phyloP scores from a whole-genome alignment of 2,797 vertebrate genomes.

The Microctenopoma steveboyesi region DNA sequence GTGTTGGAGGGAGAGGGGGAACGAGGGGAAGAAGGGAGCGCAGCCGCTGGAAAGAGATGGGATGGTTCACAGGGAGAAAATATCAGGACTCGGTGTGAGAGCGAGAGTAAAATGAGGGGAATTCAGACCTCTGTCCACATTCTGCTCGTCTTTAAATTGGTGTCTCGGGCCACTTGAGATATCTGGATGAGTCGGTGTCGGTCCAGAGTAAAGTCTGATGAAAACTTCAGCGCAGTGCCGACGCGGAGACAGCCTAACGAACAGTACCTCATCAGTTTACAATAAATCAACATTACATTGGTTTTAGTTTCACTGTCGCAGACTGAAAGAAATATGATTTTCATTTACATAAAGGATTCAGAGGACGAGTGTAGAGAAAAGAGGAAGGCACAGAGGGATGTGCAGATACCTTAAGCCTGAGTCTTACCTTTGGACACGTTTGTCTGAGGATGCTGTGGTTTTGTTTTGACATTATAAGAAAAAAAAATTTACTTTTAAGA shows the following conservation, averaged over 20 bases:
- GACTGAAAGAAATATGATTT: background rate
- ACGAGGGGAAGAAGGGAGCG: constrained; percentile 14
- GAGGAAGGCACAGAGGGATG: background rate
- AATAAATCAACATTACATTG: background rate
- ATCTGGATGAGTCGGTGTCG: background rate
- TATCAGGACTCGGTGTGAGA: constrained; percentile 22
- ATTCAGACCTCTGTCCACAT: constrained; percentile 21
- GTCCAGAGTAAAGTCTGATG: constrained; percentile 1
- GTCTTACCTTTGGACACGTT: background rate
- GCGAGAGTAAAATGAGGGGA: constrained; percentile 55
- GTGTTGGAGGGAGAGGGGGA: constrained; percentile 29
- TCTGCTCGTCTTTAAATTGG: constrained; percentile 40
- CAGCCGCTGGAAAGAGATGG: constrained; percentile 14
- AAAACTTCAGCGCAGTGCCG: constrained; percentile 13
- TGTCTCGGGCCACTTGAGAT: constrained; percentile 24
- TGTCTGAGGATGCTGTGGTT: background rate
- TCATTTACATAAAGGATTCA: background rate
- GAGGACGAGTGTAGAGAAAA: background rate
- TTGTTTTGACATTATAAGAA: background rate
- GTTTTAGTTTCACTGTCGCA: no score
- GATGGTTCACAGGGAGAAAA: constrained; percentile 33
- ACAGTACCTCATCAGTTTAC: background rate
- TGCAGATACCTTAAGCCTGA: background rate
- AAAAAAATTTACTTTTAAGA: background rate
- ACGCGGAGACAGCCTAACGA: background rate